Evolutionary conservation across 2,888 invertebrate genomes (phyloP).

Genomic region (Lasioglossum figueresi): DNA sequence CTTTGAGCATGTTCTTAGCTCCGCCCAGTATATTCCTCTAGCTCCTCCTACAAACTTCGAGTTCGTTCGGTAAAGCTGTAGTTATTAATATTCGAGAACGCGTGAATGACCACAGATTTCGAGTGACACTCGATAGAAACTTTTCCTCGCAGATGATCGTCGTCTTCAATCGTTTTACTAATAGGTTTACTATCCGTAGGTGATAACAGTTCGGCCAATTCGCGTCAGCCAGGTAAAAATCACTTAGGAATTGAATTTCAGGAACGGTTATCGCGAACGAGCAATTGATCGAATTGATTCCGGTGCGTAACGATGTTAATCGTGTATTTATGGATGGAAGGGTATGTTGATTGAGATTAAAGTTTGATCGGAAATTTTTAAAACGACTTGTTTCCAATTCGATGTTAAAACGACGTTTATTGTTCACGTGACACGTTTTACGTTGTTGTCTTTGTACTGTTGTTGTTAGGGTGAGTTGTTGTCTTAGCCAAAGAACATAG

Average conservation of each 20-base stretch:
- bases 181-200: conserved; percentile 36
- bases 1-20: background rate
- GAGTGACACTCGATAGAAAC: conserved; percentile 14
- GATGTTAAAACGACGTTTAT: conserved; percentile 51
- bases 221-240: conserved; percentile 14
- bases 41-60: conserved; percentile 1
- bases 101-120: conserved; percentile 20
- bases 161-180: conserved; percentile 31
- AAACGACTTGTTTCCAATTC: conserved; percentile 45
- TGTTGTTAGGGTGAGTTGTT: conserved; percentile 55
- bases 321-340: background rate
- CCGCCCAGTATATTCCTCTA: background rate
- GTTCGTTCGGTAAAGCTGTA: conserved; percentile 23
- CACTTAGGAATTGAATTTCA: conserved; percentile 62
- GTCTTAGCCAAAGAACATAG: conserved; percentile 64
- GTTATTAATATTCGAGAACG: conserved; percentile 17
- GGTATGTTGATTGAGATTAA: conserved; percentile 11
- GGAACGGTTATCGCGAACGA: conserved; percentile 28
- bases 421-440: conserved; percentile 46
- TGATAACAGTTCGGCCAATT: conserved; percentile 31
- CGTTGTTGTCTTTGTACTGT: conserved; percentile 61
- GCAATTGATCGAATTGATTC: conserved; percentile 50
- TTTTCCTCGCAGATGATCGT: conserved; percentile 40
- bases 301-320: background rate
- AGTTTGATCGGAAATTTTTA: conserved; percentile 19